These are phyloP conservation scores for Pseudochaenichthys georgianus DNA, from an alignment of 2,797 vertebrate species.

Conservation along the genomic window DNA sequence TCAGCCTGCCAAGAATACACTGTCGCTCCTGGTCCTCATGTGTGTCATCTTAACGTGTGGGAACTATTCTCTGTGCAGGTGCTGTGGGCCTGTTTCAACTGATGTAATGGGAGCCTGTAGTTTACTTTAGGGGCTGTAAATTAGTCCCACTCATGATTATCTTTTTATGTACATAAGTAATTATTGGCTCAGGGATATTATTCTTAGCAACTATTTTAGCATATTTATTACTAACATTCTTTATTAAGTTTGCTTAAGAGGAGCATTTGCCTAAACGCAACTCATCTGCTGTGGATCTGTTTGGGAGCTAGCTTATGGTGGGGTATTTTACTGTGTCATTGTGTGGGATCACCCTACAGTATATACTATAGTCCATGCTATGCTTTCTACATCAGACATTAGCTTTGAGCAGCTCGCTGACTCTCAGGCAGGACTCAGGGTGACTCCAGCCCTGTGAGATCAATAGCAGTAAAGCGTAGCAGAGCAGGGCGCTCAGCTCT, in stretches of 20 bases:
- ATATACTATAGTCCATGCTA: background rate
- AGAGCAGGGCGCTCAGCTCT: conserved; percentile 50
- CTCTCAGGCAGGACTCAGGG: conserved; percentile 52
- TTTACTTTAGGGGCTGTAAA: conserved; percentile 21
- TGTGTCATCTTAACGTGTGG: conserved; percentile 36
- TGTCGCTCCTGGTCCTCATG: conserved; percentile 12
- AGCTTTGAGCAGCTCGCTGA: conserved; percentile 24
- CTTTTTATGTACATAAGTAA: conserved; percentile 51
- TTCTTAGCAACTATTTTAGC: conserved; percentile 23
- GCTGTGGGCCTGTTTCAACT: conserved; percentile 45
- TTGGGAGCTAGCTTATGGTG: background rate
- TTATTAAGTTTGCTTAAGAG: conserved; percentile 9
- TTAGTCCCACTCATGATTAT: conserved; percentile 19
- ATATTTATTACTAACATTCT: conserved; percentile 19
- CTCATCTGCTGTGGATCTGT: background rate
- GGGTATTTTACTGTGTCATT: background rate
- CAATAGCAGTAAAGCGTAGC: conserved; percentile 72
- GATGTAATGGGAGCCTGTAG: conserved; percentile 20
- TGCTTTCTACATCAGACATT: conserved; percentile 29
- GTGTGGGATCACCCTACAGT: background rate
- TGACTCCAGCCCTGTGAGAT: conserved; percentile 63
- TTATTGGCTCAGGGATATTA: conserved; percentile 41
- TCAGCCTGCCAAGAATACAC: conserved; percentile 5
- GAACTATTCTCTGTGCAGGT: conserved; percentile 20
- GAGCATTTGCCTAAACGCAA: conserved; percentile 9